Conservation (phyloP, 2,113 vertebrate genomes). For the Trematomus loennbergii region DNA sequence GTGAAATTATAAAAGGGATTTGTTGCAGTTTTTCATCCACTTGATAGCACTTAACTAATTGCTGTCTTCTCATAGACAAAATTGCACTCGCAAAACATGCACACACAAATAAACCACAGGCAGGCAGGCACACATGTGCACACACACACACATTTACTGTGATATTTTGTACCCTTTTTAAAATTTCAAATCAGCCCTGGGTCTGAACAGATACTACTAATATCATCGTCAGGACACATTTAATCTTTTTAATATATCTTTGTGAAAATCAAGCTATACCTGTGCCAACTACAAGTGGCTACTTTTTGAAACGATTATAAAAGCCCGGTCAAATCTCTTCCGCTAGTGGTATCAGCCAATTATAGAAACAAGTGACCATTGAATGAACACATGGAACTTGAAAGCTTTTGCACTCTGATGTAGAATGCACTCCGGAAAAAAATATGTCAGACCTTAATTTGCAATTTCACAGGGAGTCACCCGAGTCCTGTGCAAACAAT, state of each 20-base stretch:
- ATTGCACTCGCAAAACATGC: slow-evolving; percentile 59
- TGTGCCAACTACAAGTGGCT: slow-evolving; percentile 75
- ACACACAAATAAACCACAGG: slow-evolving; percentile 53
- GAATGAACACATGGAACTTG: slow-evolving; percentile 80
- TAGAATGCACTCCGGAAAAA: slow-evolving; percentile 72
- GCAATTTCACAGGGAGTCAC: slow-evolving; percentile 72
- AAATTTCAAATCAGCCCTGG: slow-evolving; percentile 30
- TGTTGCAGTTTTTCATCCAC: slow-evolving; percentile 84
- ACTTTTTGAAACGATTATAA: slow-evolving; percentile 76
- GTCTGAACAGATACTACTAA: slow-evolving; percentile 59
- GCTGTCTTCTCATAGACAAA: slow-evolving; percentile 72
- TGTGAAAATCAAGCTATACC: slow-evolving; percentile 73
- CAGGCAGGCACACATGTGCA: slow-evolving; percentile 1
- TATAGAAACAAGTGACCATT: slow-evolving; percentile 80
- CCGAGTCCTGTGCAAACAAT: slow-evolving; percentile 70
- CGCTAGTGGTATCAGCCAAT: slow-evolving; percentile 73
- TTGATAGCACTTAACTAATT: slow-evolving; percentile 86
- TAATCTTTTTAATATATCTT: slow-evolving; percentile 68
- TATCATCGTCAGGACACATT: slow-evolving; percentile 65
- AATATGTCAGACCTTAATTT: slow-evolving; percentile 77
- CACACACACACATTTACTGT: slow-evolving; percentile 20
- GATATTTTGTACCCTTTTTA: slow-evolving; percentile 47
- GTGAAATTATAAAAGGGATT: slow-evolving; percentile 80
- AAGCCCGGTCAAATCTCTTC: slow-evolving; percentile 76
- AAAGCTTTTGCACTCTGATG: slow-evolving; percentile 82